These are phyloP conservation scores for Xenus cinereus DNA, from an alignment of 2,113 vertebrate genomes.

Conservation along the genomic window DNA sequence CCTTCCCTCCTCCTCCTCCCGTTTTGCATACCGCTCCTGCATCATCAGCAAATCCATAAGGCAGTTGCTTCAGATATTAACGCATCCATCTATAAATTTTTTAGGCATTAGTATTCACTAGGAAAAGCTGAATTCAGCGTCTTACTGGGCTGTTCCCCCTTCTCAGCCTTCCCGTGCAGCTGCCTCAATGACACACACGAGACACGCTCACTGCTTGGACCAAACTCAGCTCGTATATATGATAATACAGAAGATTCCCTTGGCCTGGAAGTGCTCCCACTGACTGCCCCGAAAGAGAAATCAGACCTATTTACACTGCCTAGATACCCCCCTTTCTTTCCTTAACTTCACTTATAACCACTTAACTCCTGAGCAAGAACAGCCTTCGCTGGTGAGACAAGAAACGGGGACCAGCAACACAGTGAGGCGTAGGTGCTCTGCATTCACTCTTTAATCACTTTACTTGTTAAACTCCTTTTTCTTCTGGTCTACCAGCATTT, in stretches of 20 bases:
- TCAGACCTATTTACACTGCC: not conserved
- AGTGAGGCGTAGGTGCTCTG: accelerated
- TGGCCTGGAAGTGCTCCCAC: not conserved
- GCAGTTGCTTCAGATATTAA: not conserved
- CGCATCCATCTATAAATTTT: not conserved
- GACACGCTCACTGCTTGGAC: not conserved
- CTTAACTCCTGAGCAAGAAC: not conserved
- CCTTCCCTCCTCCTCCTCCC: not conserved
- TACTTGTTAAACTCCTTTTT: not conserved
- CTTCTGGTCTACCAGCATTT: not conserved
- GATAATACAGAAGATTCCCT: not conserved
- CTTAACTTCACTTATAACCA: not conserved
- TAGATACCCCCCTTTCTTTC: not conserved
- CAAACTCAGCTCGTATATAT: not conserved
- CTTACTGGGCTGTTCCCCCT: not conserved
- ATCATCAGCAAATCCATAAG: not conserved
- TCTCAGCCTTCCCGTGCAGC: not conserved
- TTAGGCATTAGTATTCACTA: not conserved
- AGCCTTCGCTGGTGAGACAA: not conserved
- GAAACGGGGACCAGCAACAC: not conserved
- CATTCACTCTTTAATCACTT: not conserved
- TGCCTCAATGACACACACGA: not conserved
- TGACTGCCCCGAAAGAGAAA: not conserved
- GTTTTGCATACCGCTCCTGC: not conserved
- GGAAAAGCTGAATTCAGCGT: not conserved